Evolutionary conservation across 2,797 vertebrate genomes (phyloP).

Genomic region (Varecia variegata): DNA sequence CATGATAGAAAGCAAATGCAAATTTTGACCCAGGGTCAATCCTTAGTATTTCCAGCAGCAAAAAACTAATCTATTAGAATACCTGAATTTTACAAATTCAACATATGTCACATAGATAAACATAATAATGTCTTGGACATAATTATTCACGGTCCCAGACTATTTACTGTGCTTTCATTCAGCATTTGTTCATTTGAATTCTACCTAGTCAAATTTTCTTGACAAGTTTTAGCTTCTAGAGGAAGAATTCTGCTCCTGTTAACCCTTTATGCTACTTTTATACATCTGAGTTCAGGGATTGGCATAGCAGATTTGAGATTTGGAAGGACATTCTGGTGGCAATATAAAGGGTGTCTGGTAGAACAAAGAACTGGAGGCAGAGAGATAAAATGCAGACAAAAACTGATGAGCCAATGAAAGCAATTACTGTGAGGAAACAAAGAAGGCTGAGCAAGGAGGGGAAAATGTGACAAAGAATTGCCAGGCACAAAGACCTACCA

Average conservation of each 20-base stretch:
- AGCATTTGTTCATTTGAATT: slow-evolving; percentile 1
- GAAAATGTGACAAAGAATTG: background rate
- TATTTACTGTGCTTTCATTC: background rate
- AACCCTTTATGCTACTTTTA: background rate
- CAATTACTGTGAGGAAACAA: background rate
- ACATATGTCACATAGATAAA: background rate
- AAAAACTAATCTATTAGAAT: slow-evolving; percentile 28
- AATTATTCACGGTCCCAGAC: background rate
- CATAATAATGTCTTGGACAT: background rate
- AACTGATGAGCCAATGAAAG: background rate
- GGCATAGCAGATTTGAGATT: background rate
- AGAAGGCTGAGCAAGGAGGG: background rate
- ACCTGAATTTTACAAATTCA: slow-evolving; percentile 24
- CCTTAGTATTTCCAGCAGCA: slow-evolving; percentile 45
- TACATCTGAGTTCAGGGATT: background rate
- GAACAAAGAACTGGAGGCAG: background rate
- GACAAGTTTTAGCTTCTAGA: background rate
- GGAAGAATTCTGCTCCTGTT: background rate
- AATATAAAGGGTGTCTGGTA: background rate
- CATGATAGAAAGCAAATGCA: slow-evolving; percentile 35
- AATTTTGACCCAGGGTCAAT: slow-evolving; percentile 45
- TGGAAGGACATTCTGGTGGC: background rate
- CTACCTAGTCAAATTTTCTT: background rate
- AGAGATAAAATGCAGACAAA: background rate
- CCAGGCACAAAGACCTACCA: background rate